Evolutionary conservation across 2,888 invertebrate genomes (phyloP).

Genomic region (Ormyrus thymus): DNA sequence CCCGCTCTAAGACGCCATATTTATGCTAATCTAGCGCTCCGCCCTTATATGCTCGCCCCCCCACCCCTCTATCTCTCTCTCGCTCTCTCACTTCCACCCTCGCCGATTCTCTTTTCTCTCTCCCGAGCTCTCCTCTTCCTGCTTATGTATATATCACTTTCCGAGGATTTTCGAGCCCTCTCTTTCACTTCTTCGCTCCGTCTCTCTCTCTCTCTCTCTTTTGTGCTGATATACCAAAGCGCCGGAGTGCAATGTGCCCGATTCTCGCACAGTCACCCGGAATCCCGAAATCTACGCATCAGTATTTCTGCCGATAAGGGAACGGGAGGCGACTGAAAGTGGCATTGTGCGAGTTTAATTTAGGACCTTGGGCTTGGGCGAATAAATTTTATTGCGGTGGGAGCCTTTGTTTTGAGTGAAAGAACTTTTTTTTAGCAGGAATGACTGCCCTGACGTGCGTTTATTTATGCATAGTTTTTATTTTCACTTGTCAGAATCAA

Average conservation of each 20-base stretch:
- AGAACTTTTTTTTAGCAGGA: neutral
- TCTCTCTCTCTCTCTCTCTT: constrained; percentile 9
- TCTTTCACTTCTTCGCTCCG: neutral
- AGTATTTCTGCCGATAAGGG: constrained; percentile 41
- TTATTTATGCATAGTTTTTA: no score
- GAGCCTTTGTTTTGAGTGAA: neutral
- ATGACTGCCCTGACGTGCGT: no score
- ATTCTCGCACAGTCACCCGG: constrained; percentile 14
- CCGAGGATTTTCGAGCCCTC: constrained; percentile 21
- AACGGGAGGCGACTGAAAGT: neutral
- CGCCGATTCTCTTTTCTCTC: constrained; percentile 10
- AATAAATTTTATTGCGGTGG: constrained; percentile 7
- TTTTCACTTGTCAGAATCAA: no score
- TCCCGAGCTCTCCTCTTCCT: constrained; percentile 16
- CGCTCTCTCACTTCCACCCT: neutral
- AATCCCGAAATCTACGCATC: constrained; percentile 28
- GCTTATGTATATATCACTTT: constrained; percentile 24
- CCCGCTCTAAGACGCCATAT: constrained; percentile 74
- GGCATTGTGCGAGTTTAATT: constrained; percentile 43
- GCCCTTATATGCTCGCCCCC: constrained; percentile 15
- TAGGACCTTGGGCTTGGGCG: constrained; percentile 21
- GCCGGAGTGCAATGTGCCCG: constrained; percentile 31
- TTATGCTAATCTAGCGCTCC: constrained; percentile 72
- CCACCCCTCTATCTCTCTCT: constrained; percentile 17
- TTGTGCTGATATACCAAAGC: neutral